Evolutionary conservation across 92 coral and sea anemone genomes (phyloP).

Genomic region (Phenganax subtilis): DNA sequence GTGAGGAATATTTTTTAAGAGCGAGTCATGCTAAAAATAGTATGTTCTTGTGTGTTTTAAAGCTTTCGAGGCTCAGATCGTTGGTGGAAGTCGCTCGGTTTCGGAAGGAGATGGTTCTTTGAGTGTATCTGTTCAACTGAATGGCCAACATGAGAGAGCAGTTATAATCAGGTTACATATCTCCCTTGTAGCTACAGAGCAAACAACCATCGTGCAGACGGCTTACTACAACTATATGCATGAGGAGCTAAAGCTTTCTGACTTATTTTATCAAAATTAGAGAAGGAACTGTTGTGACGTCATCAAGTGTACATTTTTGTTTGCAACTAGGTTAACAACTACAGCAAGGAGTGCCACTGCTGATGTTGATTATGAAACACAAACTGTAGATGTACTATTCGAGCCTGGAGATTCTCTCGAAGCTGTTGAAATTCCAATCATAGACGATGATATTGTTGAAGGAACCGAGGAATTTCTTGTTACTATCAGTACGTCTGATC

Average conservation of each 20-base stretch:
- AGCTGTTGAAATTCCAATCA: slow-evolving; percentile 7
- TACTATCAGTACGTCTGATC: slow-evolving; percentile 9
- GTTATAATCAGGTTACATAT: slow-evolving; percentile 13
- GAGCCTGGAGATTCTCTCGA: slow-evolving; percentile 5
- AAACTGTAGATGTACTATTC: neutral
- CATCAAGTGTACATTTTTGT: neutral
- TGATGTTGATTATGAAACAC: slow-evolving; percentile 4
- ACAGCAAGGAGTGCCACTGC: slow-evolving; percentile 1
- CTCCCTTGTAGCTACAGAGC: too few species aligned
- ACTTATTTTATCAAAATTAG: too few species aligned
- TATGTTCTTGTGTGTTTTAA: neutral
- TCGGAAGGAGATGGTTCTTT: slow-evolving; percentile 19
- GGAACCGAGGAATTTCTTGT: slow-evolving; percentile 34
- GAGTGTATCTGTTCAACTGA: slow-evolving; percentile 11
- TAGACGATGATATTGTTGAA: slow-evolving; percentile 22
- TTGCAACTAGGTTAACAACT: slow-evolving; percentile 16
- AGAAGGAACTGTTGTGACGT: neutral
- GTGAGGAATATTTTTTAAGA: neutral
- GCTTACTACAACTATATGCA: too few species aligned
- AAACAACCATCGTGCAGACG: too few species aligned
- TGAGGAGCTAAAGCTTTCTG: too few species aligned
- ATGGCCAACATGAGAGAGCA: slow-evolving; percentile 27
- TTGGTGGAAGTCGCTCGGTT: slow-evolving; percentile 17
- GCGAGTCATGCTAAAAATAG: neutral
- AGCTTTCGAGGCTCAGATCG: slow-evolving; percentile 28